Conservation (phyloP, 1,140 invertebrate genomes). For the Drosophila trapezifrons region DNA sequence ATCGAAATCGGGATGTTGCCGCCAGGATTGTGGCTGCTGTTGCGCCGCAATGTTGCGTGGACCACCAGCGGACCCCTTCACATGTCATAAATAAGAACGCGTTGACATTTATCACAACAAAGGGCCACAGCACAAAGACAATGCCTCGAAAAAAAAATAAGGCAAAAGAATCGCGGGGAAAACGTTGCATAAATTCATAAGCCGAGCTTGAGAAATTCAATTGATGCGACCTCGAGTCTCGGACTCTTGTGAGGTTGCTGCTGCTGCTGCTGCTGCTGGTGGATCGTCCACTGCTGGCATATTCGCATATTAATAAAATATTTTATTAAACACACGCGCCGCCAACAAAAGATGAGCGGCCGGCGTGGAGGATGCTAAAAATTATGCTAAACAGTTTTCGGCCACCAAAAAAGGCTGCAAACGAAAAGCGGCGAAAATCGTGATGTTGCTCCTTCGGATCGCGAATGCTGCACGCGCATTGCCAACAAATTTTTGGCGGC, state of each 20-base stretch:
- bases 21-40: background rate
- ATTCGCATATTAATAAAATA: conserved; percentile 83
- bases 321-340: conserved; percentile 84
- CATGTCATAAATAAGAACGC: conserved; percentile 84
- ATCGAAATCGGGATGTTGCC: conserved; percentile 4
- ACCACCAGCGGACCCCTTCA: conserved; percentile 75
- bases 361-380: conserved; percentile 53
- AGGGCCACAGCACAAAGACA: conserved; percentile 64
- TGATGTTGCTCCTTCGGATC: conserved; percentile 50
- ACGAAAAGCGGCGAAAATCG: conserved; percentile 69
- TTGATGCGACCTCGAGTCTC: conserved; percentile 64
- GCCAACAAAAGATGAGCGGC: conserved; percentile 62
- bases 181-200: conserved; percentile 83
- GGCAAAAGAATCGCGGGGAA: conserved; percentile 30
- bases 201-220: conserved; percentile 80
- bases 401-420: conserved; percentile 75
- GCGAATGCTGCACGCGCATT: conserved; percentile 36
- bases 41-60: conserved; percentile 16
- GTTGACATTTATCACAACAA: conserved; percentile 84
- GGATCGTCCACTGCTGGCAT: conserved; percentile 54
- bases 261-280: conserved; percentile 33
- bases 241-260: conserved; percentile 20
- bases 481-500: conserved; percentile 83
- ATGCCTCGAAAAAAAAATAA: conserved; percentile 37
- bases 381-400: conserved; percentile 79